These are phyloP conservation scores for Scaptomyza tumidula DNA, from an alignment of 2,888 invertebrate genomes.

Conservation along the genomic window DNA sequence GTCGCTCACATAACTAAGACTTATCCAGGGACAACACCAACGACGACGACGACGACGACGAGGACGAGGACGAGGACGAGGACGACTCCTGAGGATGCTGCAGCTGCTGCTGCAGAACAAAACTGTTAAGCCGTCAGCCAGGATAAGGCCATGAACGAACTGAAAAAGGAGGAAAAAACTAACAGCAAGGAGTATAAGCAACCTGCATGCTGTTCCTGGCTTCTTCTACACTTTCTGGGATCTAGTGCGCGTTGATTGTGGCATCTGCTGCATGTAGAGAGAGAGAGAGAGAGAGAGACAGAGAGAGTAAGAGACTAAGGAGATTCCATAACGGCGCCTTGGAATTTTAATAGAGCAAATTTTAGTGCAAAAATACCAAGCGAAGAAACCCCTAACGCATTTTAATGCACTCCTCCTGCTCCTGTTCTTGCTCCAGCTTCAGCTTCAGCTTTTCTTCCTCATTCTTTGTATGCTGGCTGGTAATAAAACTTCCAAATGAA, in stretches of 20 bases:
- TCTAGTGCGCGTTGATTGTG: constrained; percentile 49
- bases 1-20: constrained; percentile 71
- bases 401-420: constrained; percentile 4
- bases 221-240: constrained; percentile 14
- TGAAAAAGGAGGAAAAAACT: constrained; percentile 33
- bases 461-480: constrained; percentile 27
- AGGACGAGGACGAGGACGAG: neutral
- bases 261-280: constrained; percentile 56
- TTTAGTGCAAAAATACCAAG: constrained; percentile 66
- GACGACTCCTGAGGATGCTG: constrained; percentile 29
- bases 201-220: constrained; percentile 61
- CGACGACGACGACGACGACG: constrained; percentile 6
- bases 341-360: constrained; percentile 80
- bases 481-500: constrained; percentile 79
- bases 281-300: neutral
- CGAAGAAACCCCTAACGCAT: constrained; percentile 23
- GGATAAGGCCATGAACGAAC: constrained; percentile 22
- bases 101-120: constrained; percentile 48
- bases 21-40: constrained; percentile 50
- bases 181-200: constrained; percentile 15
- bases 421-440: neutral
- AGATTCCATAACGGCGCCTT: constrained; percentile 58
- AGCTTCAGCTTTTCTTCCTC: neutral
- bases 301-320: neutral
- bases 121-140: constrained; percentile 69